phyloP scores from a whole-genome alignment of 2,888 invertebrate species.

The Chesias legatella region DNA sequence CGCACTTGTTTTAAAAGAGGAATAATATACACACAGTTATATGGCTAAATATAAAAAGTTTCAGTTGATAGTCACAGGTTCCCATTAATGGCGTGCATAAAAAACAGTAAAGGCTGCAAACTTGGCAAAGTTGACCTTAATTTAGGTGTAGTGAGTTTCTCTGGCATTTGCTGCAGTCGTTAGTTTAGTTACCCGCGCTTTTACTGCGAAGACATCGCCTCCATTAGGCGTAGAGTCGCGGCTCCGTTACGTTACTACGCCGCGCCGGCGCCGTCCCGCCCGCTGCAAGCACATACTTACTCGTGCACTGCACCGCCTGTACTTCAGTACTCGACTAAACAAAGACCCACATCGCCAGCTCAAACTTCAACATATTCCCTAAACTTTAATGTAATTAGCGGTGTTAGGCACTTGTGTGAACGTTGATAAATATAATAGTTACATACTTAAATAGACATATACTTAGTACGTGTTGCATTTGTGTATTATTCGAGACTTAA shows the following conservation, averaged over 20 bases:
- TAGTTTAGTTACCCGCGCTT: conserved; percentile 48
- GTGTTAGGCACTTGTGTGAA: conserved; percentile 31
- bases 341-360: conserved; percentile 26
- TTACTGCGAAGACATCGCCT: conserved; percentile 37
- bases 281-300: conserved; percentile 3
- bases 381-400: conserved; percentile 34
- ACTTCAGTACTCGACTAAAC: conserved; percentile 32
- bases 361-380: conserved; percentile 23
- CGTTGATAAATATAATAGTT: conserved; percentile 29
- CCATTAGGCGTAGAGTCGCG: conserved; percentile 44
- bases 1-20: conserved; percentile 22
- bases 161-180: conserved; percentile 54
- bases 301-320: background rate
- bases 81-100: conserved; percentile 34
- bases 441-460: conserved; percentile 22
- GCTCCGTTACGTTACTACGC: conserved; percentile 37
- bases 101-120: conserved; percentile 31
- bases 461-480: conserved; percentile 18
- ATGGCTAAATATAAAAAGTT: conserved; percentile 25
- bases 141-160: conserved; percentile 34
- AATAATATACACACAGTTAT: conserved; percentile 20
- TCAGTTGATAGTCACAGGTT: conserved; percentile 32
- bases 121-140: conserved; percentile 39
- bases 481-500: conserved; percentile 11
- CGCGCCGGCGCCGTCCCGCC: too few relatives aligned